These are phyloP conservation scores for Tricholauxania praeusta DNA, from an alignment of 2,888 invertebrate genomes.

Conservation along the genomic window DNA sequence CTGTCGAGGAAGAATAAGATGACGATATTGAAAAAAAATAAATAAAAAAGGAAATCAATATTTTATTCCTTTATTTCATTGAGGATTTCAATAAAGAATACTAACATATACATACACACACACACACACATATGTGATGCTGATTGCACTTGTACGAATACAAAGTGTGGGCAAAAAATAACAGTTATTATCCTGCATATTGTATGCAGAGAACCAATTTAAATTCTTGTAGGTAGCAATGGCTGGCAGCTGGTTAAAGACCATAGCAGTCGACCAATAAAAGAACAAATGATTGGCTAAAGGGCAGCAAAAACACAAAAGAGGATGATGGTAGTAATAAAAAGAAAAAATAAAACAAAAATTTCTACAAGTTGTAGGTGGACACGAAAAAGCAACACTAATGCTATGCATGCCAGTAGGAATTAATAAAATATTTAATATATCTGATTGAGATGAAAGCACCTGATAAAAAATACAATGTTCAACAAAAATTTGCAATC, in stretches of 20 bases:
- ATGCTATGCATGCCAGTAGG: background rate
- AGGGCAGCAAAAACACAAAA: slow-evolving; percentile 48
- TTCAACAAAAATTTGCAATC: too few relatives aligned
- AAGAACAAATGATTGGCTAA: slow-evolving; percentile 58
- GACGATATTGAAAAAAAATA: slow-evolving; percentile 12
- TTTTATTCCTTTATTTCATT: slow-evolving; percentile 29
- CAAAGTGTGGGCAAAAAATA: background rate
- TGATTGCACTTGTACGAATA: background rate
- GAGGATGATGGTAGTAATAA: slow-evolving; percentile 49
- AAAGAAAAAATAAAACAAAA: slow-evolving; percentile 12
- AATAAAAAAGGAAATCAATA: slow-evolving; percentile 9
- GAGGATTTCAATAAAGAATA: slow-evolving; percentile 36
- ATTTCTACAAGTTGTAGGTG: too few relatives aligned
- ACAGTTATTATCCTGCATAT: slow-evolving; percentile 22
- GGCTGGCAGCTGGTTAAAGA: background rate
- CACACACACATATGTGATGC: background rate
- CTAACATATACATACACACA: background rate
- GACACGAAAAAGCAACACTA: background rate
- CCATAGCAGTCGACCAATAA: slow-evolving; percentile 47
- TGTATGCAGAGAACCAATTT: slow-evolving; percentile 33
- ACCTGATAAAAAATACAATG: too few relatives aligned
- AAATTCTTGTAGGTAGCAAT: slow-evolving; percentile 34
- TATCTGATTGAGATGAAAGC: too few relatives aligned
- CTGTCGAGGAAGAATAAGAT: background rate
- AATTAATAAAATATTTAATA: background rate